Evolutionary conservation across 2,888 invertebrate species (phyloP).

Genomic region (Heliconius cydno): DNA sequence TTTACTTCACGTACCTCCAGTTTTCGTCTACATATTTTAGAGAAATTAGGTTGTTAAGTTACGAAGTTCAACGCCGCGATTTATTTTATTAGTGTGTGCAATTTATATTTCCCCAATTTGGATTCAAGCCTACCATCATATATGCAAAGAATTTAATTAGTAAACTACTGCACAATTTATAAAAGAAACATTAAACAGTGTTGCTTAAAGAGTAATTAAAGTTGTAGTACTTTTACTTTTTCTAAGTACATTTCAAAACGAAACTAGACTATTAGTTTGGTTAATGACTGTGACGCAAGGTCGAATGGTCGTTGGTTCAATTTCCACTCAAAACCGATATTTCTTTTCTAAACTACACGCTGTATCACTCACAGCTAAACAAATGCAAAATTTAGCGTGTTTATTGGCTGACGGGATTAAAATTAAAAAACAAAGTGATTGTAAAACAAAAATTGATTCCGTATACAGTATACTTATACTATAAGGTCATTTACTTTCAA

Average conservation of each 20-base stretch:
- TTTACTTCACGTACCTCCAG: no score
- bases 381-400: background rate
- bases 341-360: no score
- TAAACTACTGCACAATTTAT: background rate
- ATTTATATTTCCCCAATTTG: no score
- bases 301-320: background rate
- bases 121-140: background rate
- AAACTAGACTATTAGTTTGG: background rate
- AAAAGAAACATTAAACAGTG: background rate
- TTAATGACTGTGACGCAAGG: background rate
- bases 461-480: constrained; percentile 34
- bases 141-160: no score
- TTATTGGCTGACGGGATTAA: no score
- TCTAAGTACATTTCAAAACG: background rate
- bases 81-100: background rate
- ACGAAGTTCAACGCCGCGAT: background rate
- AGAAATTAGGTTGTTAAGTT: no score
- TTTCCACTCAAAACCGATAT: background rate
- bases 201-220: background rate
- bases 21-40: no score
- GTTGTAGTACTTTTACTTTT: background rate
- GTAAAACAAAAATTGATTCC: constrained; percentile 48
- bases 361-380: background rate
- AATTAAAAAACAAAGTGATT: constrained; percentile 43
- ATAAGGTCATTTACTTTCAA: constrained; percentile 63